Base-by-base conservation (phyloP, 2,797 vertebrate genomes). In the Phoeniculus purpureus region DNA sequence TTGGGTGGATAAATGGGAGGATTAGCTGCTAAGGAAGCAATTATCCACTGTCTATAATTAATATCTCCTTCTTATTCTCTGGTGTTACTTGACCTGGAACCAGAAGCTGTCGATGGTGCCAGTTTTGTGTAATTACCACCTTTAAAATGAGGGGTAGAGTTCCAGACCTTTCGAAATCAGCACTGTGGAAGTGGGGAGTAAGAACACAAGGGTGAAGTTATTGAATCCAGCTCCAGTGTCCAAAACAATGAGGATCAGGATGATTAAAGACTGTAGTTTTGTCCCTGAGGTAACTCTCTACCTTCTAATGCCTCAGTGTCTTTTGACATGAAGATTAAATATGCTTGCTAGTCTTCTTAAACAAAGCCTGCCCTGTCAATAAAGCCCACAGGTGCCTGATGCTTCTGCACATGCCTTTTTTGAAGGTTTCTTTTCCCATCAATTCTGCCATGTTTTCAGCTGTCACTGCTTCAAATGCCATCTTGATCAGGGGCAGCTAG, bases 1-100 rank as follows among this genome's bases (percentile, higher is more conserved):
- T 93, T 91, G 80, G 86, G 70, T 88, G 86, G 92, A 94, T 96
- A 95, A 96, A 94, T 91, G 70, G 79, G 85, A 91, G 94, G 95
- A 96, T 97, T 96, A 96, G 74, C 96, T 92, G 85, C 90, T 94
- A 85, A 96, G 96, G 95, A 96, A 96, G 95, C 94, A 96, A 96
- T 96, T 96, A 95, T 81, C 84, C 92, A 83, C 61, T 95, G 92
- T 96, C 81, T 92, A 93, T 96, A 96, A 97, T 96, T 96, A 95
- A 94, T 96, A 96, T 96, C 89, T 96, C 79, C 75, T 93, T 65
- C 86, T 94, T 95, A 93, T 92, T 95, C 89, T 93, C 87, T 95
- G 88, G 37, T 95, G 86, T 93, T 88, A 85, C 54, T 93, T 95
- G 94, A 96, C 93, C 94, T 94, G 95, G 90, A 93, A 88, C 85